Evolutionary conservation across 2,113 vertebrate species (phyloP).

Genomic region (Lophura nycthemera): DNA sequence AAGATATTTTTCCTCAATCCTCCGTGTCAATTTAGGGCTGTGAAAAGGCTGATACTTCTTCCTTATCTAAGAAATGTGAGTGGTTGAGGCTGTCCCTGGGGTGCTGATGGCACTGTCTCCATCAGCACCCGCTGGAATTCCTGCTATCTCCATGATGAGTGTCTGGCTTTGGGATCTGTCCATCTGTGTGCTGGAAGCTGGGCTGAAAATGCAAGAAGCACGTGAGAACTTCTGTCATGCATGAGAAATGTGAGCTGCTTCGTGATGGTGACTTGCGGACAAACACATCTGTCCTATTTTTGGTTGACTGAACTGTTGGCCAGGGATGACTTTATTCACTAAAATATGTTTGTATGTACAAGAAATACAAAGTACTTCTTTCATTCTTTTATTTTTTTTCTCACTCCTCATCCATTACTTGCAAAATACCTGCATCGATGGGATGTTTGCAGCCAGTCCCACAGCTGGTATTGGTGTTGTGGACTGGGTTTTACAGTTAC

Average conservation of each 20-base stretch:
- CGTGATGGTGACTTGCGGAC: neutral
- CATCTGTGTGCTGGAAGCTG: neutral
- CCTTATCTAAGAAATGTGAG: neutral
- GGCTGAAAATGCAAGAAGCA: neutral
- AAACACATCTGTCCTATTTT: neutral
- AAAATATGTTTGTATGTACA: neutral
- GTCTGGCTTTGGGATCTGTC: neutral
- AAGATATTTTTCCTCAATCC: neutral
- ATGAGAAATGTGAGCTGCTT: rapidly evolving
- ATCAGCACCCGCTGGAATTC: neutral
- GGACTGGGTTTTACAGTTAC: rapidly evolving
- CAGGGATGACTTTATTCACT: neutral
- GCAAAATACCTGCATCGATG: rapidly evolving
- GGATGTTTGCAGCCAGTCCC: neutral
- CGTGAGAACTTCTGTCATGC: rapidly evolving
- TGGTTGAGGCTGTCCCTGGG: neutral
- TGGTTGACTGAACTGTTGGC: neutral
- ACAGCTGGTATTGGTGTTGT: neutral
- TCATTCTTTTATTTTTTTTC: neutral
- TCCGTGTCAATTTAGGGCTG: neutral
- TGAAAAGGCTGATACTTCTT: neutral
- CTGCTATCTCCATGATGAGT: rapidly evolving
- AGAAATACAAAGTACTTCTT: neutral
- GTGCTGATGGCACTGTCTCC: rapidly evolving
- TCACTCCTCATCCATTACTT: too few species aligned